Evolutionary conservation across 2,888 invertebrate genomes (phyloP), one percentile per base, ranked within the genome.

Genomic region (Altica lythri): DNA sequence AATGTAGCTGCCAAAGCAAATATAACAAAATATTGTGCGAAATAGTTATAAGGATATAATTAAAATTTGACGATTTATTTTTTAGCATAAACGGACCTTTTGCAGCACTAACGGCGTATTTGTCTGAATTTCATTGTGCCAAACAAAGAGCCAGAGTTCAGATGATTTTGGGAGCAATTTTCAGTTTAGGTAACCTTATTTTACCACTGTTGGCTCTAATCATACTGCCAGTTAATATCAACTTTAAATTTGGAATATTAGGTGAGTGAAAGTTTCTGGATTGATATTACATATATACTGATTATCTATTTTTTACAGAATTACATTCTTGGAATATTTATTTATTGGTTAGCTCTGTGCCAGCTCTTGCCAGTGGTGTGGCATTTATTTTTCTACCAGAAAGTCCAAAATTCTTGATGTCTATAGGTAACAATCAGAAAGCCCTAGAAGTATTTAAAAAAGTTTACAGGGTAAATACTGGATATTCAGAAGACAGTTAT

Each of bases 331-430:
- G 85, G 85, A 83, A 85, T 66, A 62, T 84, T 35, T 86, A 83
- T 67, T 75, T 86, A 12, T 72, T 83, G 51, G 72, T 83, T 0
- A 79, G 81, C 73, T 77, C 84, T 0, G 55, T 89, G 53, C 86
- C 91, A 5, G 86, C 87, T 14, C 69, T 91, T 0, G 62, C 87
- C 0, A 83, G 88, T 4, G 86, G 86, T 0, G 57, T 85, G 22
- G 78, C 81, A 0, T 77, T 85, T 45, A 75, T 83, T 57, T 79
- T 81, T 56, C 77, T 87, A 51, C 89, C 90, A 0, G 91, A 91
- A 73, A 90, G 89, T 69, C 90, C 90, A 3, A 89, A 89, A 73
- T 90, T 88, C 73, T 77, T 90, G 2, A 85, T 90, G 82, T 82
- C 86, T 1, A 79, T 83, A 37, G 86, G 87, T 1, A 77, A 82